These are phyloP conservation scores for Acanthaster planci DNA, from an alignment of 35 echinoderm and acorn worm species.

Conservation along the genomic window DNA sequence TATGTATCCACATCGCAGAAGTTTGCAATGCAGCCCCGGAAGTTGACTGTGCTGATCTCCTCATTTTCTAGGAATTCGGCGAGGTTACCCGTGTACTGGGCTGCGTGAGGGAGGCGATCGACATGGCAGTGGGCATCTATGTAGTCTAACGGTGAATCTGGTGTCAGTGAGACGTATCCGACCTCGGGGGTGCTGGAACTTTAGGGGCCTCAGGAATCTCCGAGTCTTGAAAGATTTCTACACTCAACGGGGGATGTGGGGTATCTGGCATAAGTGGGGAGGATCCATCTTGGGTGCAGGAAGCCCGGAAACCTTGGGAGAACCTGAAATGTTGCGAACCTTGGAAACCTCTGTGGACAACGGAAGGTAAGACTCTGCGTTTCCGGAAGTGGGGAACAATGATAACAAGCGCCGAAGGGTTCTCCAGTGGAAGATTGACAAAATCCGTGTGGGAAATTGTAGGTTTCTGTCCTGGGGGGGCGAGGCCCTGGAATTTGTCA, in stretches of 20 bases:
- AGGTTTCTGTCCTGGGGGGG: not conserved
- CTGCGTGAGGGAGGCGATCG: not conserved
- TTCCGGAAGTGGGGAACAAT: not conserved
- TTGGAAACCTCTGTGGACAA: not conserved
- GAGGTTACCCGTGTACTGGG: not conserved
- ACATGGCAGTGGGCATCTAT: not conserved
- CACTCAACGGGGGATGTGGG: not conserved
- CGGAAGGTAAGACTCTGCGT: not conserved
- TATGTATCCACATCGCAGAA: not conserved
- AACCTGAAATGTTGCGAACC: not conserved
- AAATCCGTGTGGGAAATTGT: not conserved
- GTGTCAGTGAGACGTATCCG: not conserved
- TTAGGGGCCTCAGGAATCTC: not conserved
- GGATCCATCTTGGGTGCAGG: not conserved
- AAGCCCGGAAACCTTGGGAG: not conserved
- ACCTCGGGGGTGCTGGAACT: not conserved
- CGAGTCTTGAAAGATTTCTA: not conserved
- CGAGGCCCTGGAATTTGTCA: not conserved
- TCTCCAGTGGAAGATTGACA: not conserved
- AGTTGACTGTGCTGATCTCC: not conserved
- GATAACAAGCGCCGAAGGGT: not conserved
- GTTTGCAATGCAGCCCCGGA: not conserved
- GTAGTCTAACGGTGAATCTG: not conserved
- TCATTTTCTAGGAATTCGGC: not conserved
- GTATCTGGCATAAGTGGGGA: not conserved